Conservation (phyloP, 2,113 vertebrate species). For the Carettochelys insculpta region DNA sequence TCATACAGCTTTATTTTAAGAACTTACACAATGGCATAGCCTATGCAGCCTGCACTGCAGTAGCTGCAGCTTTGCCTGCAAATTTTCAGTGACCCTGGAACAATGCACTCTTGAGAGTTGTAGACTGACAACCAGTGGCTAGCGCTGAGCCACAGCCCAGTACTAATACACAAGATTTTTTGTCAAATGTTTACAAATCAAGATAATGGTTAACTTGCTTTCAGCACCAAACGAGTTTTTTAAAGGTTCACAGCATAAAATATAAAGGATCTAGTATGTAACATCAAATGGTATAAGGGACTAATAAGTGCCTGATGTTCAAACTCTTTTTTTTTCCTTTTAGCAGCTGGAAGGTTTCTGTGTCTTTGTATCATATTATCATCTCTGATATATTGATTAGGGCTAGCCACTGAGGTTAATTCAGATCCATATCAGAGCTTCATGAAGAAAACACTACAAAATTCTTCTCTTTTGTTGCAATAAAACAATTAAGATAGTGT, state of each 20-base stretch:
- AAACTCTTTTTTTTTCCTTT: neutral
- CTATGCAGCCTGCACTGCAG: conserved; percentile 46
- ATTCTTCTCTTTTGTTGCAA: neutral
- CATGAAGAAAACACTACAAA: neutral
- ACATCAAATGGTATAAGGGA: neutral
- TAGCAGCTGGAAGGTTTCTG: neutral
- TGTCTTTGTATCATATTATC: neutral
- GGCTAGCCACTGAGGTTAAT: neutral
- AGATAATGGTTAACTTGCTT: conserved; percentile 25
- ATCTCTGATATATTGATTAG: neutral
- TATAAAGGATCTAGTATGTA: neutral
- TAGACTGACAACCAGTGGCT: neutral
- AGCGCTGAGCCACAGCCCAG: neutral
- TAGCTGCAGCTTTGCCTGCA: conserved; percentile 22
- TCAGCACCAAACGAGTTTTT: conserved; percentile 30
- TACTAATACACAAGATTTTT: neutral
- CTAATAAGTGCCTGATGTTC: neutral
- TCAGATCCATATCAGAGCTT: neutral
- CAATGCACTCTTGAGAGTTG: conserved; percentile 6
- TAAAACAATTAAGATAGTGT: neutral
- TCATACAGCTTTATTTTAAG: conserved; percentile 55
- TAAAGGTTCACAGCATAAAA: conserved; percentile 28
- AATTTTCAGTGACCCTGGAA: conserved; percentile 5
- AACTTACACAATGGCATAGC: conserved; percentile 2
- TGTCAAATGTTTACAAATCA: neutral